These are phyloP conservation scores for Otus sunia DNA, from an alignment of 2,113 vertebrate genomes.

Conservation along the genomic window DNA sequence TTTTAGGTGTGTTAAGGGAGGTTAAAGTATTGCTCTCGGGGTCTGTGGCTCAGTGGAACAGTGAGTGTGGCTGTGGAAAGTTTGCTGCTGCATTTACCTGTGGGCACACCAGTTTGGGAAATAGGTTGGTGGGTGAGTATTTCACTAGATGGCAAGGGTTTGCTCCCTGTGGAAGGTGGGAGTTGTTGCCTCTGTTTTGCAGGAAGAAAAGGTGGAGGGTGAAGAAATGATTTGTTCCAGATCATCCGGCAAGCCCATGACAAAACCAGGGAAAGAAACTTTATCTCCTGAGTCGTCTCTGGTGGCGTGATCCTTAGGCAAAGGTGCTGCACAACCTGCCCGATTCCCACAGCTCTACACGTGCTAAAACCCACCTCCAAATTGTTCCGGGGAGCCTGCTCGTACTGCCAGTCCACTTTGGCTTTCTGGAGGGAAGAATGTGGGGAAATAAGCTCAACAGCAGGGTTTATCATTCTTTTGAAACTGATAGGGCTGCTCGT, in stretches of 20 bases:
- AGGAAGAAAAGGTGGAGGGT: not conserved
- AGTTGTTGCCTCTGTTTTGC: not conserved
- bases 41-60: not conserved
- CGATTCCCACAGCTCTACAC: not conserved
- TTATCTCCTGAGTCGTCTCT: not conserved
- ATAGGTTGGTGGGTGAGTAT: accelerated
- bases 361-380: not conserved
- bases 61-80: not conserved
- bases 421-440: not conserved
- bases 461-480: not conserved
- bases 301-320: not conserved
- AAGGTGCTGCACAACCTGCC: not conserved
- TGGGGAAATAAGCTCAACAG: not conserved
- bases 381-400: not conserved
- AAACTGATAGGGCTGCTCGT: not conserved
- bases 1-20: not conserved
- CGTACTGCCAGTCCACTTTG: not conserved
- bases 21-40: not conserved
- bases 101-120: not conserved
- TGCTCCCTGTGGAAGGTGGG: not conserved
- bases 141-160: not conserved
- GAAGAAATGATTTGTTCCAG: not conserved
- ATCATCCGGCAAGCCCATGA: not conserved
- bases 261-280: not conserved
- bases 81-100: not conserved